Evolutionary conservation across 2,797 vertebrate genomes (phyloP).

Genomic region (Leucoraja ocellata): DNA sequence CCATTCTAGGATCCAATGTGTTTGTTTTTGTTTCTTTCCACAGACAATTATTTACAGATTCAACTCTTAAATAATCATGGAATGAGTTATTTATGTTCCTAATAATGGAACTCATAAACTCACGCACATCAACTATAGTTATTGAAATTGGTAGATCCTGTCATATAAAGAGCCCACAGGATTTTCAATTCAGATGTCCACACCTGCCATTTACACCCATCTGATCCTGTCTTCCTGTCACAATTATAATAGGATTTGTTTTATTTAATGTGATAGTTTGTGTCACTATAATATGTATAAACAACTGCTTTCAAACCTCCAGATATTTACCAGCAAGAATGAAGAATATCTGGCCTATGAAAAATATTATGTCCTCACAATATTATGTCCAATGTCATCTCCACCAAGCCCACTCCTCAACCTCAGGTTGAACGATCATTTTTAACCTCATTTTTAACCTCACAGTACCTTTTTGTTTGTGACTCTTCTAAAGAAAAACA

Average conservation of each 20-base stretch:
- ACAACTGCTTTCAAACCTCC: not conserved
- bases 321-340: not conserved
- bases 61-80: not conserved
- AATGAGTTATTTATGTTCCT: not conserved
- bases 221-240: not conserved
- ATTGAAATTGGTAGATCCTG: not conserved
- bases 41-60: not conserved
- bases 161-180: not conserved
- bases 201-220: not conserved
- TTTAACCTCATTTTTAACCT: not conserved
- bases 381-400: not conserved
- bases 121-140: not conserved
- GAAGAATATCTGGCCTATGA: not conserved
- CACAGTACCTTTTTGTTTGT: not conserved
- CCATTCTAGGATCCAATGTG: not conserved
- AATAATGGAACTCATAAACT: no score
- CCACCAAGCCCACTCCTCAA: not conserved
- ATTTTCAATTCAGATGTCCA: not conserved
- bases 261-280: not conserved
- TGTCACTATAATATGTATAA: not conserved
- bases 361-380: not conserved
- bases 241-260: not conserved
- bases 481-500: no score
- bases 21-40: not conserved
- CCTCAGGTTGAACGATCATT: not conserved